These are phyloP conservation scores for Campoletis sonorensis DNA, from an alignment of 1,140 invertebrate genomes.

Conservation along the genomic window DNA sequence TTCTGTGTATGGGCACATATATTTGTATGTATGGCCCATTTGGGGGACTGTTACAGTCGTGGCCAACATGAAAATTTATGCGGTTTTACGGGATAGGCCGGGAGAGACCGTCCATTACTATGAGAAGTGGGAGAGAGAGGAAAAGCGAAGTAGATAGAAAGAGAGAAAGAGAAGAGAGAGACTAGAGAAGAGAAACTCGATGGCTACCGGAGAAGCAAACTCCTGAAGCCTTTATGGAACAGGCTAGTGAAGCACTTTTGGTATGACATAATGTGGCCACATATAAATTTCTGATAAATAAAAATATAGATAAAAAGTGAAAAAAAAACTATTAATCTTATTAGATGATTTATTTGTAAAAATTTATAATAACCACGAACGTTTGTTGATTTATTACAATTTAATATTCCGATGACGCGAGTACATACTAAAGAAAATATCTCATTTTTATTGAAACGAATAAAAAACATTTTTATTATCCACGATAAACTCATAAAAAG, in stretches of 20 bases:
- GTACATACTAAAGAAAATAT: no score
- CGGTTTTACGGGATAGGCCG: constrained; percentile 24
- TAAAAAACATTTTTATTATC: neutral
- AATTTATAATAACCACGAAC: no score
- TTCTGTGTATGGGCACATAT: neutral
- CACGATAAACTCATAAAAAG: no score
- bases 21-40: neutral
- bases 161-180: neutral
- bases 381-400: no score
- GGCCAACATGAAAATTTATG: constrained; percentile 45
- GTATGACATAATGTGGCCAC: neutral
- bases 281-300: neutral
- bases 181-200: neutral
- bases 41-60: constrained; percentile 26
- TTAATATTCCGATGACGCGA: no score
- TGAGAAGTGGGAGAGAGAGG: neutral
- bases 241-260: neutral
- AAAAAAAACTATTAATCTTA: no score
- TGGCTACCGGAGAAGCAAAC: neutral
- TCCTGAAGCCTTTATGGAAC: neutral
- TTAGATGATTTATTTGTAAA: no score
- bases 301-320: neutral
- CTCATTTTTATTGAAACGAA: no score
- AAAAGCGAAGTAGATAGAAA: neutral
- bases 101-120: constrained; percentile 31